Percentiles rank a stretch among this genome's conserved stretches.
Conservation (phyloP, 2,888 invertebrate species). For the Sphaerophoria taeniata region DNA sequence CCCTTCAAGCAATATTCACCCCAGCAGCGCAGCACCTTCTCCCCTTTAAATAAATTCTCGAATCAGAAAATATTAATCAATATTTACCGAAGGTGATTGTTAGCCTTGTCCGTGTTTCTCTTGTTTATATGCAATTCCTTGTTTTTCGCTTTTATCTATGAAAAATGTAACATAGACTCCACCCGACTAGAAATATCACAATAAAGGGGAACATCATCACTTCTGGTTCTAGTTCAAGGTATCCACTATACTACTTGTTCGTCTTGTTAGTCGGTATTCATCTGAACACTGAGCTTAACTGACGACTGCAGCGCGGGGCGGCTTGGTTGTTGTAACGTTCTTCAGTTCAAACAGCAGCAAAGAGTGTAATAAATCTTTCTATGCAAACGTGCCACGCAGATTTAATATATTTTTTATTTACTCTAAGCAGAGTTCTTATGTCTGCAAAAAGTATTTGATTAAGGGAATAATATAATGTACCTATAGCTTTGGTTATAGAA, state of each 20-base stretch:
- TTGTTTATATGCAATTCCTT: not conserved
- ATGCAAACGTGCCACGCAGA: slow-evolving; percentile 69
- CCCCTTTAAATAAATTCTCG: slow-evolving; percentile 39
- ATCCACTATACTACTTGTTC: not conserved
- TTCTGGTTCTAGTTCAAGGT: not conserved
- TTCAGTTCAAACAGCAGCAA: not conserved
- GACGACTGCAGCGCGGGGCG: slow-evolving; percentile 13
- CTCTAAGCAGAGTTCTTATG: slow-evolving; percentile 46
- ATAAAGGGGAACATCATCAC: slow-evolving; percentile 27
- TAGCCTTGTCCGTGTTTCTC: not conserved
- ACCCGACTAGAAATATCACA: not conserved
- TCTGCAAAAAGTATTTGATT: slow-evolving; percentile 62
- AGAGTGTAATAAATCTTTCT: slow-evolving; percentile 69
- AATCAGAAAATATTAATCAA: slow-evolving; percentile 57
- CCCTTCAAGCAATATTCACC: slow-evolving; percentile 32
- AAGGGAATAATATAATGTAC: slow-evolving; percentile 26
- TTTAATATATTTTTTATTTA: slow-evolving; percentile 72
- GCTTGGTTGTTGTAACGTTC: slow-evolving; percentile 44
- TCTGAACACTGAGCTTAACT: slow-evolving; percentile 5
- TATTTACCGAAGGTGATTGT: slow-evolving; percentile 56
- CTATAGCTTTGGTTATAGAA: not conserved
- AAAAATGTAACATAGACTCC: slow-evolving; percentile 16
- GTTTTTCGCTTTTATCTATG: slow-evolving; percentile 39
- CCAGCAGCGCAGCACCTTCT: slow-evolving; percentile 39
- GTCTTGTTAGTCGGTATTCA: not conserved